phyloP scores from a whole-genome alignment of 2,888 invertebrate genomes.

The Drosophila mettleri region DNA sequence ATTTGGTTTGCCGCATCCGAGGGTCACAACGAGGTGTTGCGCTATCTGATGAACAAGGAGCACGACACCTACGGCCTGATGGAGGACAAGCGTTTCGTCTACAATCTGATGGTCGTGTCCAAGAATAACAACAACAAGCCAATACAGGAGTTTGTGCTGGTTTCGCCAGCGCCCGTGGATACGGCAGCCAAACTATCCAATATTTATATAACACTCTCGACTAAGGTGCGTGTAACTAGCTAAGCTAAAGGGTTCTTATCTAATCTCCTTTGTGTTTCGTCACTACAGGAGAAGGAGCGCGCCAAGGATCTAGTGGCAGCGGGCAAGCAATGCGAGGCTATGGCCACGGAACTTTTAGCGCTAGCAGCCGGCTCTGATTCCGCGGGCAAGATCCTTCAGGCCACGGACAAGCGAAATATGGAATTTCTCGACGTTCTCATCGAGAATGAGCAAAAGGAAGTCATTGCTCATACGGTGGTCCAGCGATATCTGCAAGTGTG shows the following conservation, averaged over 20 bases:
- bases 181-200: conserved; percentile 99
- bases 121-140: conserved; percentile 98
- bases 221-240: conserved; percentile 87
- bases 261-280: background rate
- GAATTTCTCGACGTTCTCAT: conserved; percentile 98
- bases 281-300: conserved; percentile 95
- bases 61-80: conserved; percentile 98
- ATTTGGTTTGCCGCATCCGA: conserved; percentile 99
- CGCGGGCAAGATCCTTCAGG: conserved; percentile 96
- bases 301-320: conserved; percentile 98
- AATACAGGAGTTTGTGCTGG: conserved; percentile 98
- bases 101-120: conserved; percentile 99
- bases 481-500: conserved; percentile 97
- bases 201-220: conserved; percentile 94
- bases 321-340: conserved; percentile 97
- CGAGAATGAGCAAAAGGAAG: conserved; percentile 99
- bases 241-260: too few relatives aligned
- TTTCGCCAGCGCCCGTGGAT: conserved; percentile 99
- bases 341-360: conserved; percentile 98
- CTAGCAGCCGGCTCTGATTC: conserved; percentile 97
- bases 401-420: conserved; percentile 96
- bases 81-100: conserved; percentile 99
- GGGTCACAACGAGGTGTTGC: conserved; percentile 97
- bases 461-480: conserved; percentile 98
- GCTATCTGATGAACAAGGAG: conserved; percentile 98